phyloP scores from a whole-genome alignment of 2,113 vertebrate genomes.

The Siphamia tubifer region DNA sequence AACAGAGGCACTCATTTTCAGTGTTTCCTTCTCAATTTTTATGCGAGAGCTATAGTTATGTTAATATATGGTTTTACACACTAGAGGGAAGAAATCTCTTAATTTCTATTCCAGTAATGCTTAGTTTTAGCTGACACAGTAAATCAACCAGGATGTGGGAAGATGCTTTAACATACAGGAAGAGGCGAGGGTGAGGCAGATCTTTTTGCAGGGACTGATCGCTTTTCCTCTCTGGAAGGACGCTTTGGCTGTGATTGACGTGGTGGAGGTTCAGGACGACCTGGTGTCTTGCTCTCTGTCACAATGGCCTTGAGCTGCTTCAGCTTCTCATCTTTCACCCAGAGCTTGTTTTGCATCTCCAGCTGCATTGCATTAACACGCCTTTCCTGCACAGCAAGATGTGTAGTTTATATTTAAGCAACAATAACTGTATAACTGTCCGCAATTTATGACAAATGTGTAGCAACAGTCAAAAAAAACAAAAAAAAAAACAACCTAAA shows the following conservation, averaged over 20 bases:
- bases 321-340: constrained; percentile 98
- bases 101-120: not conserved
- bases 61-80: not conserved
- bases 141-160: not conserved
- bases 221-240: constrained; percentile 88
- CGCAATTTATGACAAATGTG: no score
- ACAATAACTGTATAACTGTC: no score
- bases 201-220: constrained; percentile 78
- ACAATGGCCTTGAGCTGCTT: constrained; percentile 98
- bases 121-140: not conserved
- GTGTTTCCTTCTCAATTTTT: no score
- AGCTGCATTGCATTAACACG: constrained; percentile 94
- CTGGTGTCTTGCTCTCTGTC: constrained; percentile 81
- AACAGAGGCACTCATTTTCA: no score
- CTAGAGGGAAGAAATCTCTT: not conserved
- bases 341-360: constrained; percentile 98
- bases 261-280: constrained; percentile 78
- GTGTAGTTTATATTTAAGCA: not conserved
- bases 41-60: no score
- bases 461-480: no score
- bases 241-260: constrained; percentile 63
- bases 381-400: constrained; percentile 79
- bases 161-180: constrained; percentile 78
- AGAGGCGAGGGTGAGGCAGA: constrained; percentile 83
- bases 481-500: not conserved